Evolutionary conservation across 2,113 vertebrate genomes (phyloP), one percentile per base, ranked within the genome.

Genomic region (Xiphias gladius): DNA sequence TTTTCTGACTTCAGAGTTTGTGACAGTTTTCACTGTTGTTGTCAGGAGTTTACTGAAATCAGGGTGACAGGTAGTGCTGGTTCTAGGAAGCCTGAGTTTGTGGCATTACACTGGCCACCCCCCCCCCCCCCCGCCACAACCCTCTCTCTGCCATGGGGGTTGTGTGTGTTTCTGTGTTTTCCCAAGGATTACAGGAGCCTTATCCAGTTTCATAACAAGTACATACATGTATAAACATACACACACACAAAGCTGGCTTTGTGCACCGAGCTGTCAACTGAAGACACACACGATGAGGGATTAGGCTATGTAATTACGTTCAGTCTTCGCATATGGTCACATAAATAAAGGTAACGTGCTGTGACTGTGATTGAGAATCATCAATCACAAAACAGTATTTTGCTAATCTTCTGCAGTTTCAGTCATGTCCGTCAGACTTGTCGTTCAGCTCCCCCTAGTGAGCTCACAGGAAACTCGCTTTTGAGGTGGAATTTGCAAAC

Each of bases 191-290:
- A 85, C 82, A 80, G 67, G 52, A 91, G 81, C 79, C 82, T 85
- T 86, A 89, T 79, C 64, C 67, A 76, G 76, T 90, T 91, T 90
- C 90, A 86, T 86, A 90, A 92, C 82, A 88, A 79, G 83, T 86
- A 78, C 90, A 90, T 88, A 72, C 83, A 75, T 80, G 82, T 69
- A n/a, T n/a, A n/a, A n/a, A n/a, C n/a, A n/a, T n/a, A n/a, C n/a
- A 86, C 52, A 79, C 43, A 79, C 80, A 85, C 71, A 65, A 48
- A 61, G 59, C 41, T 20, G 39, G 30, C 78, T 73, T 74, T 84
- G 55, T 88, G 73, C 26, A 9, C 55, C 11, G 0, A 4, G 43
- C 59, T 82, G 67, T 73, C 63, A 72, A 63, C 78, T 63, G 64
- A 55, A 82, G 73, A 86, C 76, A 82, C 62, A 76, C 72, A 59